Percentiles rank a stretch among this genome's conserved stretches.
phyloP scores from a whole-genome alignment of 2,113 vertebrate genomes.

The Phainopepla nitens region DNA sequence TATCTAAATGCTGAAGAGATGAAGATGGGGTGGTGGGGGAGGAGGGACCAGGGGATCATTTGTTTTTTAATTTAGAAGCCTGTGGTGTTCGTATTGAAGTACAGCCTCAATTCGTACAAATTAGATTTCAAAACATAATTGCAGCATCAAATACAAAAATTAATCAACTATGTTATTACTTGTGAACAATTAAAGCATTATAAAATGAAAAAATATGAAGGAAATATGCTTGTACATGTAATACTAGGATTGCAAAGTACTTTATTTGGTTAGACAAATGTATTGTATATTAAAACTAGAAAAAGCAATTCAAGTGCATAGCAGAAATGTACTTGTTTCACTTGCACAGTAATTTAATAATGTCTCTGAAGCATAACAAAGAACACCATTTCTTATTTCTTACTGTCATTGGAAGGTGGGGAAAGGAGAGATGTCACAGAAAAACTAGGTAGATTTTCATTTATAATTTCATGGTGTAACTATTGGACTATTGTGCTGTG shows the following conservation, averaged over 20 bases:
- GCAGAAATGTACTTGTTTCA: not conserved
- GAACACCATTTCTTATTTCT: not conserved
- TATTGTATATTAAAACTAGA: not conserved
- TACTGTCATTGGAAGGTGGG: not conserved
- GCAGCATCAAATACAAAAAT: constrained; percentile 30
- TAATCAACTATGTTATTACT: constrained; percentile 53
- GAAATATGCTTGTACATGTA: not conserved
- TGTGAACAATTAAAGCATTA: constrained; percentile 34
- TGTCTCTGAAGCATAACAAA: not conserved
- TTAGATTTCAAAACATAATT: constrained; percentile 49
- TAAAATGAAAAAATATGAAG: constrained; percentile 6
- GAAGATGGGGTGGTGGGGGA: fast-evolving
- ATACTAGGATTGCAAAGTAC: not conserved
- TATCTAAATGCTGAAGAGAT: not conserved
- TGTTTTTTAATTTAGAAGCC: constrained; percentile 2
- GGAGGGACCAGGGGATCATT: not conserved
- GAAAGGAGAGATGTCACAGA: not conserved
- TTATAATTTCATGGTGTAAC: not conserved
- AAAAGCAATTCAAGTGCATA: not conserved
- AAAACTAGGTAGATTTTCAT: not conserved
- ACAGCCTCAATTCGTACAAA: not conserved
- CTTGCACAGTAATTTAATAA: not conserved
- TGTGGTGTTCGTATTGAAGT: not conserved
- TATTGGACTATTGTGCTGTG: not conserved
- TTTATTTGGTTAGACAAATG: constrained; percentile 31